These are phyloP conservation scores for Catocala sponsa DNA, from an alignment of 2,888 invertebrate species.

Conservation along the genomic window DNA sequence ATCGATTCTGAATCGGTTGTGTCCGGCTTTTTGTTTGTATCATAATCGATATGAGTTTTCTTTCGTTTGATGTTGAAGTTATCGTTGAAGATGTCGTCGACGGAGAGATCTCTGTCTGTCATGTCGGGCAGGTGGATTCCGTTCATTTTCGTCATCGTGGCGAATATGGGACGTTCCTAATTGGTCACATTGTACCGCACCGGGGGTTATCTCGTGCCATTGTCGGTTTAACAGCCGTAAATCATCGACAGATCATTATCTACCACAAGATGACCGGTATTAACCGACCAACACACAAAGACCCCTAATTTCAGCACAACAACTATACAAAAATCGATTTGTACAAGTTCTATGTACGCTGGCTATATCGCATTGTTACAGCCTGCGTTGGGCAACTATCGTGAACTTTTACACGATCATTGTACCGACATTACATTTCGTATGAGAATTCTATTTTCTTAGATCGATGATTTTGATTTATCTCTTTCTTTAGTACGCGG, in stretches of 20 bases:
- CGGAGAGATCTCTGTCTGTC: conserved; percentile 68
- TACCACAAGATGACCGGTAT: conserved; percentile 76
- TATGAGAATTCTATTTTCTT: conserved; percentile 87
- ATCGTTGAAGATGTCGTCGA: conserved; percentile 76
- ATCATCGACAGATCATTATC: conserved; percentile 87
- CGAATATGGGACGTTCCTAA: conserved; percentile 67
- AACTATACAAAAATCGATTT: conserved; percentile 65
- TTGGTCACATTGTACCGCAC: conserved; percentile 80
- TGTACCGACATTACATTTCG: conserved; percentile 82
- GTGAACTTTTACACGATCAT: conserved; percentile 87
- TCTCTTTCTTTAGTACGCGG: conserved; percentile 60
- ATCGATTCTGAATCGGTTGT: conserved; percentile 30
- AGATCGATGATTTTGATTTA: conserved; percentile 71
- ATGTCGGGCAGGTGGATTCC: conserved; percentile 72
- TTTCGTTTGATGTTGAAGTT: conserved; percentile 69
- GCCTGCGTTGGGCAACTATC: conserved; percentile 80
- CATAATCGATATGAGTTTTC: conserved; percentile 62
- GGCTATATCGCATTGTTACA: conserved; percentile 76
- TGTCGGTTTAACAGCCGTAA: conserved; percentile 85
- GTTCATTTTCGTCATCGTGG: conserved; percentile 81
- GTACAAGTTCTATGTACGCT: conserved; percentile 60
- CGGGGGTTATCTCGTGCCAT: conserved; percentile 77
- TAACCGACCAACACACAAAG: conserved; percentile 60
- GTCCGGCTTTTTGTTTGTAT: conserved; percentile 46
- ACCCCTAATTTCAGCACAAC: conserved; percentile 59